Evolutionary conservation across 2,888 invertebrate genomes (phyloP), one percentile per base, ranked within the genome.

Genomic region (Allophyes oxyacanthae): DNA sequence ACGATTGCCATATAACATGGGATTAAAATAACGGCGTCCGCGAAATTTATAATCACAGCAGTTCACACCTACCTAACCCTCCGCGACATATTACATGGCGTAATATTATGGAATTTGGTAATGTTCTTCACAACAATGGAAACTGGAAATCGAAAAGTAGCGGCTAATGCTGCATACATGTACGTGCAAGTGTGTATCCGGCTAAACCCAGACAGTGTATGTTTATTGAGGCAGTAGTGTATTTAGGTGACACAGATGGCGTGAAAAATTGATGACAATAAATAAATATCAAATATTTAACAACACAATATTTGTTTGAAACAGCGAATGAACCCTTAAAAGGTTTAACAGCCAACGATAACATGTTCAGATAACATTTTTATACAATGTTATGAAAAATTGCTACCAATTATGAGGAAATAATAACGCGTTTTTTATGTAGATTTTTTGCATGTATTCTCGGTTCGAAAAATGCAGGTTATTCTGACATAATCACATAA

Each of bases 401-500:
- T 32, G 45, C 53, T 34, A 13, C 2, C 64, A 53, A 55, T 68
- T 64, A 67, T 20, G 25, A 25, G 26, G 33, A 68, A 41, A 51
- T 48, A 49, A 51, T 64, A 59, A 57, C 13, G 14, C 13, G 33
- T 57, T 61, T 56, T 41, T 6, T 44, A 10, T 43, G 20, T 6
- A 20, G 15, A 43, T 38, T 34, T 48, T 53, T 37, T 51, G 38
- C 46, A 30, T 40, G 34, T 26, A 45, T 45, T 25, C 37, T 28
- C n/a, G 11, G 25, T 53, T 42, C 10, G 44, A 42, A 56, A 51
- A 62, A 63, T 55, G 42, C 58, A 48, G 60, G 59, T 54, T 63
- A 64, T 56, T 52, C 32, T 51, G 45, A 25, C 62, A 61, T 72
- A 26, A 63, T 49, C 50, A 25, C 30, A 53, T 66, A 79, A 79